These are phyloP conservation scores for Porites evermanni DNA, from an alignment of 92 coral and sea anemone genomes.

Conservation along the genomic window DNA sequence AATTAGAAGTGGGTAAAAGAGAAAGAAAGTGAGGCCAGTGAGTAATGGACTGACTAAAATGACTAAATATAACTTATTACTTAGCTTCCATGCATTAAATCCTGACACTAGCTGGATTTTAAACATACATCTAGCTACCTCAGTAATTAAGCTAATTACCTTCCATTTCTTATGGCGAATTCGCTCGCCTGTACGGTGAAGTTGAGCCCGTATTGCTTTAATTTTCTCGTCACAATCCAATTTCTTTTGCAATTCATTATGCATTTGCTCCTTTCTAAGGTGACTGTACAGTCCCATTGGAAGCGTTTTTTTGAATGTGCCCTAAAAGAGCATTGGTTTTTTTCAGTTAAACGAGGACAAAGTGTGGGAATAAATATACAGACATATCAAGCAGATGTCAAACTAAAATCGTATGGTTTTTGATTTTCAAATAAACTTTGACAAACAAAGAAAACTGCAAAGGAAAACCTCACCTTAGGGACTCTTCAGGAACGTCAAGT, in stretches of 20 bases:
- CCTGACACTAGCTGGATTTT: too few species aligned
- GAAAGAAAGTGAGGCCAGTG: constrained; percentile 12
- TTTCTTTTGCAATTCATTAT: constrained; percentile 39
- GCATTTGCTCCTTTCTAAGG: constrained; percentile 28
- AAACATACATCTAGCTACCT: neutral
- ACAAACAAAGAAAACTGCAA: constrained; percentile 27
- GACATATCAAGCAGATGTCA: constrained; percentile 20
- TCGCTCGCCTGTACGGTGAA: constrained; percentile 13
- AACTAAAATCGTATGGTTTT: constrained; percentile 44
- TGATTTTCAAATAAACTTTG: constrained; percentile 36
- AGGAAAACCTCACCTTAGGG: neutral
- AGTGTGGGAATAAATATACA: constrained; percentile 32
- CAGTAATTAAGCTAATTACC: neutral
- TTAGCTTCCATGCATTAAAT: constrained; percentile 1
- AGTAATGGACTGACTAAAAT: neutral
- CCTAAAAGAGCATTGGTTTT: constrained; percentile 43
- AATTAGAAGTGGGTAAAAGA: neutral
- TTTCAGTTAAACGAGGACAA: constrained; percentile 31
- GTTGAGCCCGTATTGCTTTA: constrained; percentile 32
- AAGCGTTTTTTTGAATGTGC: constrained; percentile 39
- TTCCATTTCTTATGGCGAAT: constrained; percentile 27
- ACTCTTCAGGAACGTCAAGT: too few species aligned
- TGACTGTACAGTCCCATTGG: constrained; percentile 41
- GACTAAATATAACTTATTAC: neutral
- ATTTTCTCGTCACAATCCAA: constrained; percentile 36